Base-by-base conservation (phyloP, 1,140 invertebrate species). In the Tetramorium alpestre region DNA sequence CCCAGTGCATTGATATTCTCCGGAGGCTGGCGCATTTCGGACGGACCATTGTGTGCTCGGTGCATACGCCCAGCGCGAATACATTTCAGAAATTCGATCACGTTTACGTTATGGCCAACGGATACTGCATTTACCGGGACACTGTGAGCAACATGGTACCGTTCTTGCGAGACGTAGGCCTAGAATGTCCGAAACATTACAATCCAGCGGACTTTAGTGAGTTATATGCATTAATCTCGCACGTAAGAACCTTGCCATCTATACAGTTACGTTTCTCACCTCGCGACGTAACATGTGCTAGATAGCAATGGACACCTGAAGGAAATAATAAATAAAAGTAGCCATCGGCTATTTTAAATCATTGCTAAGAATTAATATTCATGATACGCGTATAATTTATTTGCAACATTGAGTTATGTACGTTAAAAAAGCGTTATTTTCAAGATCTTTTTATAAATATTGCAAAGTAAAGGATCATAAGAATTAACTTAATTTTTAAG, bases 51-150 rank as follows among this genome's bases (percentile, higher is more conserved):
- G 96, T 99, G 22, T 99, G 98, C 93, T 99, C 98, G 0, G 97
- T 99, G 33, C 99, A 99, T 93, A 99, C 98, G 25, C 99, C 99
- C 0, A 98, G 98, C 86, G 97, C 97, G 0, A 96, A 96, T 65
- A 95, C 98, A 54, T 98, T 98, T 92, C 94, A 97, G 0, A 97
- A 97, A 94, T 98, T 98, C 92, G 97, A 98, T 94, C 96, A 97
- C 62, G 96, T 98, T 0, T 98, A 98, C 88, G 96, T 98, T 2
- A 96, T 98, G 0, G 96, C 97, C 0, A 96, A 96, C 47, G 98
- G 98, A 0, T 96, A 97, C 86, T 98, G 98, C 91, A 96, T 97
- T 3, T 98, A 97, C 92, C 97, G 98, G 86, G 97, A 97, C 3
- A 94, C 96, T 3, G 96, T 96, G 0, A 90, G 95, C 8, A 96